These are phyloP conservation scores for Drosophila anomelani DNA, from an alignment of 2,888 invertebrate species.

Conservation along the genomic window DNA sequence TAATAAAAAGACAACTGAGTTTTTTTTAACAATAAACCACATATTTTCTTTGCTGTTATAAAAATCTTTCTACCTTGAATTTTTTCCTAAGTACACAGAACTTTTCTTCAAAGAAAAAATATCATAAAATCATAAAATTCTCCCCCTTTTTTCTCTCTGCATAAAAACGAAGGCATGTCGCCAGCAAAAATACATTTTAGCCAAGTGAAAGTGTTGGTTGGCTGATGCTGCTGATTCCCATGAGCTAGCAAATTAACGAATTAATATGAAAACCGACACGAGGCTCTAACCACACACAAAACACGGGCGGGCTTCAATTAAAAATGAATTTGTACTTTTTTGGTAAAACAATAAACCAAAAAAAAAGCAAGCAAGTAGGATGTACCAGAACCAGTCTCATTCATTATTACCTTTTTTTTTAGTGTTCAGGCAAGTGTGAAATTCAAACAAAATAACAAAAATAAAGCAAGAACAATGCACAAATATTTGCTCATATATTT, in stretches of 20 bases:
- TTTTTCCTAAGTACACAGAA: too few species aligned
- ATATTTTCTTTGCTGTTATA: too few species aligned
- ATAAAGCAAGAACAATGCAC: constrained; percentile 53
- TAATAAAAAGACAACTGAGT: too few species aligned
- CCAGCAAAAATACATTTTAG: constrained; percentile 9
- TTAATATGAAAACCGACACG: constrained; percentile 30
- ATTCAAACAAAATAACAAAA: constrained; percentile 33
- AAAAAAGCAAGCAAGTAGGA: constrained; percentile 8
- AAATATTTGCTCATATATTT: constrained; percentile 70
- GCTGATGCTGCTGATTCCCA: constrained; percentile 23
- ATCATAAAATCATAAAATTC: neutral
- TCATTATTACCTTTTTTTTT: constrained; percentile 16
- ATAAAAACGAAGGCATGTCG: constrained; percentile 5
- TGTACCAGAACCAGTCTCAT: constrained; percentile 12
- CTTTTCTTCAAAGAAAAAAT: neutral
- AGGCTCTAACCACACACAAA: constrained; percentile 28
- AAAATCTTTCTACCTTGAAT: neutral
- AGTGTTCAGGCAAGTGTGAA: constrained; percentile 45
- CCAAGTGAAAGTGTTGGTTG: constrained; percentile 36
- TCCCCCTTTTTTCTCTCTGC: neutral
- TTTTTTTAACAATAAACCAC: too few species aligned
- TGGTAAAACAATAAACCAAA: constrained; percentile 19
- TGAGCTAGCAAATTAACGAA: constrained; percentile 16
- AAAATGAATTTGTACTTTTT: constrained; percentile 61
- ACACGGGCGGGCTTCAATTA: constrained; percentile 49